Evolutionary conservation across 1,140 invertebrate species (phyloP).

Genomic region (Heliconius nattereri): DNA sequence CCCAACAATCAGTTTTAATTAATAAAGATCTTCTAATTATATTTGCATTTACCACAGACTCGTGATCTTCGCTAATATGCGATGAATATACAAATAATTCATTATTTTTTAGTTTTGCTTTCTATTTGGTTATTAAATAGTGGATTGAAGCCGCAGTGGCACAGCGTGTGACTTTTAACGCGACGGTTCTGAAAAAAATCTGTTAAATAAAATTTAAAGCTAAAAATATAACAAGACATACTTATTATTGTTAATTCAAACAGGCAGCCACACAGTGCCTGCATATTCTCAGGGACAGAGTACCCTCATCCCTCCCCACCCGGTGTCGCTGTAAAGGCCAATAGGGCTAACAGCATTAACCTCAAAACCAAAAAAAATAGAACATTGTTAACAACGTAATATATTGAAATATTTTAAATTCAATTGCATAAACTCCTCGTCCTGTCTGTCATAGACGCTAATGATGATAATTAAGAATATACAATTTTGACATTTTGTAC

Average conservation of each 20-base stretch:
- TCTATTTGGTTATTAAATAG: not conserved
- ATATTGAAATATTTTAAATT: not conserved
- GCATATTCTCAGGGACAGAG: too few relatives aligned
- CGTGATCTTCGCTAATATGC: slow-evolving; percentile 13
- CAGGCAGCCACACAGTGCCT: too few relatives aligned
- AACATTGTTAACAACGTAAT: not conserved
- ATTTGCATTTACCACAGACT: slow-evolving; percentile 15
- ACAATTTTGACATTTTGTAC: not conserved
- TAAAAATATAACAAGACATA: too few relatives aligned
- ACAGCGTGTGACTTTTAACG: too few relatives aligned
- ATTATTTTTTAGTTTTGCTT: not conserved
- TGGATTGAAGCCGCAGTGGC: too few relatives aligned
- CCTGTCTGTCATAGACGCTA: not conserved
- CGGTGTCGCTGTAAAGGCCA: too few relatives aligned
- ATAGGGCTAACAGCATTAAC: too few relatives aligned
- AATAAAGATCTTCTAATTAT: slow-evolving; percentile 19
- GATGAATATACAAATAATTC: slow-evolving; percentile 1
- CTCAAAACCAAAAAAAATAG: too few relatives aligned
- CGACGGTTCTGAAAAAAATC: too few relatives aligned
- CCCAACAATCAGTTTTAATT: slow-evolving; percentile 12
- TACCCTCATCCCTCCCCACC: too few relatives aligned
- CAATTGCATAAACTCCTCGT: not conserved
- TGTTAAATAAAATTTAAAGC: too few relatives aligned
- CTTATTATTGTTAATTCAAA: too few relatives aligned
- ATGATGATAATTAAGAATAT: not conserved